phyloP scores from a whole-genome alignment of 2,888 invertebrate species.

The Ferdinandea cuprea region DNA sequence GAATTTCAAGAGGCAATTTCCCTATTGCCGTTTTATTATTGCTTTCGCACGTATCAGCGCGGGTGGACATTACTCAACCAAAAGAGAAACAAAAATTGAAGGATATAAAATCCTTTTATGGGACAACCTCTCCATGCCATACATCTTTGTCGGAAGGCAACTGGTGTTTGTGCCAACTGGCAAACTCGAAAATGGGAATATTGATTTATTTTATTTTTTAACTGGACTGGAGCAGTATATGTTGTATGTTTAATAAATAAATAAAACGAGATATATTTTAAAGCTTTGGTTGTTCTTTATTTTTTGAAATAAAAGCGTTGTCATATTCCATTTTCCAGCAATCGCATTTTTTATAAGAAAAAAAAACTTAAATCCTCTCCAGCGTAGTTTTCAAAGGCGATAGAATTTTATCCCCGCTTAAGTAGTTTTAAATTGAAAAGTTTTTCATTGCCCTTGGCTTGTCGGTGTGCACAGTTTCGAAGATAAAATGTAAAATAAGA shows the following conservation, averaged over 20 bases:
- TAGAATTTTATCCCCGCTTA: neutral
- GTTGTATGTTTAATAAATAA: too few species aligned
- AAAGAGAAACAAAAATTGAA: neutral
- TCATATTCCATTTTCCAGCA: neutral
- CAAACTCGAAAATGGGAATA: too few species aligned
- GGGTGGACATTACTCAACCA: neutral
- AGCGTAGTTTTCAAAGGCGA: neutral
- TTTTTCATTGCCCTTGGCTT: neutral
- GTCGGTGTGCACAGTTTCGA: neutral
- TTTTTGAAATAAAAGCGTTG: neutral
- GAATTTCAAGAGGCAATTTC: neutral
- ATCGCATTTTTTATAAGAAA: too few species aligned
- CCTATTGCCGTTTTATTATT: neutral
- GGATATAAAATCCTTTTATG: neutral
- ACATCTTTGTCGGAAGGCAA: neutral
- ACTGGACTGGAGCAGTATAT: too few species aligned
- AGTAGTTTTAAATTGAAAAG: slow-evolving; percentile 5
- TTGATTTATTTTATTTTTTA: too few species aligned
- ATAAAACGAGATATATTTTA: neutral
- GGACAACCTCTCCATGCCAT: neutral
- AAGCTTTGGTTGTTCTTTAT: neutral
- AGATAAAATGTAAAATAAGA: neutral
- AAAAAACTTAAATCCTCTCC: neutral
- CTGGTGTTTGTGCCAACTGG: neutral
- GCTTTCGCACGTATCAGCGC: neutral